phyloP scores from a whole-genome alignment of 2,113 vertebrate genomes.

The Willisornis vidua region DNA sequence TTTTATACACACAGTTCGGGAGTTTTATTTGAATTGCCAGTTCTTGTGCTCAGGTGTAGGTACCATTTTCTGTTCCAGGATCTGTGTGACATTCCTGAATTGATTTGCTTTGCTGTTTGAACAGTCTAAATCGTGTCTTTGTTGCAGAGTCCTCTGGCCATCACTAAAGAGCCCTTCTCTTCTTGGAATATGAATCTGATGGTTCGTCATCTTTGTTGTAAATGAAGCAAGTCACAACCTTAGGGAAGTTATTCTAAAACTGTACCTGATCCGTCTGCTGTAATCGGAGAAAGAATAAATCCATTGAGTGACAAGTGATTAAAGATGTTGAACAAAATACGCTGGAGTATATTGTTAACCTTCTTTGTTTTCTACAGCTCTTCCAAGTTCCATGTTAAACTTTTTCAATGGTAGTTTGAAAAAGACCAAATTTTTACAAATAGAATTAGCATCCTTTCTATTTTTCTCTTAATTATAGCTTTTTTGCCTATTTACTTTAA shows the following conservation, averaged over 20 bases:
- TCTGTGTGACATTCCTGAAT: not conserved
- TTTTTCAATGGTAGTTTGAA: not conserved
- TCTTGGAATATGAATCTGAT: conserved; percentile 12
- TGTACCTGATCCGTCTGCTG: conserved; percentile 6
- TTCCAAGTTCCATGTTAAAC: not conserved
- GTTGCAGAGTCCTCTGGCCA: conserved; percentile 66
- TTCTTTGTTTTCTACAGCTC: not conserved
- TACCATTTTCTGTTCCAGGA: not conserved
- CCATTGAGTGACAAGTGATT: not conserved
- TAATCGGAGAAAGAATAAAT: conserved; percentile 40
- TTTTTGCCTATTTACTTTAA: not conserved
- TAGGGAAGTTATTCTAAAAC: not conserved
- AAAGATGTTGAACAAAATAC: conserved; percentile 29
- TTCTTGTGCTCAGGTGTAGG: not conserved
- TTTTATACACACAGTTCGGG: not conserved
- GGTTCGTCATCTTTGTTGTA: not conserved
- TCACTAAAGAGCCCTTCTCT: conserved; percentile 48
- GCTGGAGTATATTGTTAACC: not conserved
- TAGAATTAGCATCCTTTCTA: not conserved
- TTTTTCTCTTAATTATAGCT: accelerated
- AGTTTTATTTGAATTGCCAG: not conserved
- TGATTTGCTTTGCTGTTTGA: not conserved
- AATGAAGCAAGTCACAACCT: conserved; percentile 23
- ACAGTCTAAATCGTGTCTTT: conserved; percentile 6
- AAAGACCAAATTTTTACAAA: not conserved